phyloP scores from a whole-genome alignment of 2,113 vertebrate species.

The Siniperca knerii region DNA sequence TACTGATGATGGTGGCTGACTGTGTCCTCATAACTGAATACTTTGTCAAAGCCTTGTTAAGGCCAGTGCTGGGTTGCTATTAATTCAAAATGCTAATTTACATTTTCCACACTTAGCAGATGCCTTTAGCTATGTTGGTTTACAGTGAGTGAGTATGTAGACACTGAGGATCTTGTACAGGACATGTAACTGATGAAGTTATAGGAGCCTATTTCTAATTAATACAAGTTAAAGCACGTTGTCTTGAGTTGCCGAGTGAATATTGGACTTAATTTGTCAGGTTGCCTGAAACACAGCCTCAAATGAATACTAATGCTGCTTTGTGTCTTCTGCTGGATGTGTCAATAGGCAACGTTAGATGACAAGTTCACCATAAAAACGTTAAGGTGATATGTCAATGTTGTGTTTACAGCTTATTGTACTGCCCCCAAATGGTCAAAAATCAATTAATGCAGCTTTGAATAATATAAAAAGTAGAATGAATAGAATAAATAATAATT shows the following conservation, averaged over 20 bases:
- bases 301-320: not conserved
- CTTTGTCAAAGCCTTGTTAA: constrained; percentile 45
- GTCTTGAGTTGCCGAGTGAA: not conserved
- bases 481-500: not conserved
- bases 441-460: not conserved
- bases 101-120: constrained; percentile 14
- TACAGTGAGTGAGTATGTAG: not conserved
- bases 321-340: not conserved
- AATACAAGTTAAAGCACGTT: constrained; percentile 18
- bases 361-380: no score
- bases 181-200: constrained; percentile 6
- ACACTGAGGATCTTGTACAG: not conserved
- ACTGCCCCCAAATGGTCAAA: not conserved
- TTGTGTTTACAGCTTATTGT: not conserved
- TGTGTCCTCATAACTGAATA: constrained; percentile 17
- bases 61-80: constrained; percentile 7
- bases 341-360: not conserved
- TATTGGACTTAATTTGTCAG: not conserved
- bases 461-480: not conserved
- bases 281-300: not conserved
- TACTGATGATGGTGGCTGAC: constrained; percentile 11
- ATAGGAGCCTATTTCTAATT: constrained; percentile 5
- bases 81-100: constrained; percentile 39
- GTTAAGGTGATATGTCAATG: not conserved
- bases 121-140: constrained; percentile 7